Base-by-base conservation (phyloP, 2,797 vertebrate species). In the Hypotaenidia okinawae region DNA sequence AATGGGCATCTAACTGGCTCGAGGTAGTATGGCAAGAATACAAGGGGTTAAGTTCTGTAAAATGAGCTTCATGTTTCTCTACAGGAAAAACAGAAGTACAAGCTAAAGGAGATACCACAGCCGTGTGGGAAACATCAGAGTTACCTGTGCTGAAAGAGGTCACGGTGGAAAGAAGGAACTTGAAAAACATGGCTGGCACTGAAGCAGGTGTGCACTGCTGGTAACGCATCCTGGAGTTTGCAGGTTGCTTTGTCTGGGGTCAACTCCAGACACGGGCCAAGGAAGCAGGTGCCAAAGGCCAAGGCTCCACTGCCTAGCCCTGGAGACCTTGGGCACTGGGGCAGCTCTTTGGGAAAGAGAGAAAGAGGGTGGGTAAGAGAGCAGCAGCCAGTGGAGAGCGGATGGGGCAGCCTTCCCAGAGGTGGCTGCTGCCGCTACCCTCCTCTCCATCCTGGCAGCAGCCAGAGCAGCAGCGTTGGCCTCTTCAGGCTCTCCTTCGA, bases 351-450 rank as follows among this genome's bases (percentile, higher is more conserved):
- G 30, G 51, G 30, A 64, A 55, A 77, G 37, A 33, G 27, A 54
- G 19, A n/a, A 86, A 74, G n/a, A 0, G 0, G 5, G 24, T 19
- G 25, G 8, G 7, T 16, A n/a, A 37, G 43, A n/a, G 28, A 10
- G 8, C 7, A 63, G 59, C 2, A 10, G 22, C 24, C 52, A 27
- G 33, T 0, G 3, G 25, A 32, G 11, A 51, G 43, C 1, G 1
- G 24, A 19, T 61, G 54, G 28, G 25, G 9, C 8, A 30, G 4
- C 4, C 21, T 69, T 85, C 33, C 58, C 37, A 45, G 22, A 1
- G 3, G 27, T 35, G 37, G 22, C 23, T 9, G 7, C 14, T 69
- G 22, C 51, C 3, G 5, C 39, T 33, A 16, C 12, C 10, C 12
- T 78, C 15, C 66, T 23, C 59, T 82, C 28, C 9, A 23, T 21